A percentile compares a stretch with the other conserved stretches of the same genome.
phyloP scores from a whole-genome alignment of 2,113 vertebrate species.

The Puntigrus tetrazona region DNA sequence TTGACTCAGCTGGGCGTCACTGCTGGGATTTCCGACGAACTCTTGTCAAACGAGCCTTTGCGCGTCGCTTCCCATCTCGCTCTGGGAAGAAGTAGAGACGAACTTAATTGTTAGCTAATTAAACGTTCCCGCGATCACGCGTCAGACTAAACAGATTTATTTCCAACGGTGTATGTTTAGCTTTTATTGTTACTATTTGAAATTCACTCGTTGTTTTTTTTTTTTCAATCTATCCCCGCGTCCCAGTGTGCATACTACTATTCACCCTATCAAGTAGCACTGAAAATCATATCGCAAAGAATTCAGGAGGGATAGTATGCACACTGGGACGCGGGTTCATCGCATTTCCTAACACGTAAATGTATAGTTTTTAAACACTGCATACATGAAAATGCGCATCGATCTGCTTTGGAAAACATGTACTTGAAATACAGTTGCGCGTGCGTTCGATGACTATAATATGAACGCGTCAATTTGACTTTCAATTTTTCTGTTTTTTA shows the following conservation, averaged over 20 bases:
- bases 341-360: no score
- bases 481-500: background rate
- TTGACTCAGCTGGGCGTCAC: slow-evolving; percentile 3
- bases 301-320: no score
- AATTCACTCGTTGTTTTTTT: background rate
- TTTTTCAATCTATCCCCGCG: background rate
- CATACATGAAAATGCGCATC: background rate
- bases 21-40: slow-evolving; percentile 25
- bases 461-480: background rate
- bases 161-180: background rate
- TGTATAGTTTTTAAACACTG: background rate
- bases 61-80: slow-evolving; percentile 34
- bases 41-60: slow-evolving; percentile 41
- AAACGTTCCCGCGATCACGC: background rate
- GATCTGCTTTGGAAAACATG: background rate
- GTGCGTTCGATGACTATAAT: background rate
- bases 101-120: slow-evolving; percentile 35
- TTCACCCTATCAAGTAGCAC: no score
- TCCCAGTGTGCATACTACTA: no score
- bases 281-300: no score
- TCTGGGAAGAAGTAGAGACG: slow-evolving; percentile 39
- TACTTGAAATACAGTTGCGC: background rate
- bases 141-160: background rate
- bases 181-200: background rate
- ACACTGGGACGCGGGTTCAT: no score